Conservation (phyloP, 2,797 vertebrate species). For the Urocyon cinereoargenteus region DNA sequence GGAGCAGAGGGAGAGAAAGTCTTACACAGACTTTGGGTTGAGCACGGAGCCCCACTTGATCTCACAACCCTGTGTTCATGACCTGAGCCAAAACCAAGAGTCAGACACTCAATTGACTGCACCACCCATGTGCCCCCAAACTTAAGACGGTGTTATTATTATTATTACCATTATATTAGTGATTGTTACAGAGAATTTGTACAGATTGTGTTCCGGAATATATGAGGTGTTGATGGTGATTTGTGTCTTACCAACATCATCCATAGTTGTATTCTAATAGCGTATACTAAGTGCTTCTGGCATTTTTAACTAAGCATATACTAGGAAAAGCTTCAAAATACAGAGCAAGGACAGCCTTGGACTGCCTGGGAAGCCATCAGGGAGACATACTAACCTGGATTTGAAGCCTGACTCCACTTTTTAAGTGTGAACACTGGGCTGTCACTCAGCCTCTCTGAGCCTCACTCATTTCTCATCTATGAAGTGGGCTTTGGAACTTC, state of each 20-base stretch:
- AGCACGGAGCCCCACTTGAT: too few species aligned
- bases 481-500: not conserved
- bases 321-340: not conserved
- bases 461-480: not conserved
- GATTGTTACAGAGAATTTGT: not conserved
- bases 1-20: too few species aligned
- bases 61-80: too few species aligned
- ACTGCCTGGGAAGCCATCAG: not conserved
- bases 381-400: not conserved
- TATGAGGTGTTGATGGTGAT: too few species aligned
- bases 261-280: not conserved
- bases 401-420: not conserved
- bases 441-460: not conserved
- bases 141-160: not conserved
- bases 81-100: too few species aligned
- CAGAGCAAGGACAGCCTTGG: not conserved
- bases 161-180: not conserved
- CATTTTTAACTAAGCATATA: not conserved
- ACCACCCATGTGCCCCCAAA: not conserved
- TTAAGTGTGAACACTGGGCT: not conserved
- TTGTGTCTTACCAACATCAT: not conserved
- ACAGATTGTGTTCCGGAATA: not conserved
- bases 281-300: not conserved
- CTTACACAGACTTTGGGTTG: too few species aligned
- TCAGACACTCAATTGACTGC: too few species aligned